Conservation (phyloP, 1,140 invertebrate genomes). For the Drosophila repletoides region DNA sequence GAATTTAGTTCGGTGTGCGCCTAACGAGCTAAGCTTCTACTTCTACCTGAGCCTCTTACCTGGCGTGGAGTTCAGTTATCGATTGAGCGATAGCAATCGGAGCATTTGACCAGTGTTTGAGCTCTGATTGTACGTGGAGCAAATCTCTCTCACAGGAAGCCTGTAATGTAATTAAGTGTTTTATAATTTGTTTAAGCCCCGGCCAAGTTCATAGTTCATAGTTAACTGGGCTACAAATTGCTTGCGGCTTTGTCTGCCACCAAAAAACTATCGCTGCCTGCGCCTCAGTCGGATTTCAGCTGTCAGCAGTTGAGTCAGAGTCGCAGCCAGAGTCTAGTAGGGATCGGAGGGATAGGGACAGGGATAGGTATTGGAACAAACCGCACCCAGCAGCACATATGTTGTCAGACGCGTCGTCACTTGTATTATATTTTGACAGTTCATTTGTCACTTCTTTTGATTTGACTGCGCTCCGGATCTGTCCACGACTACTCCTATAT, state of each 20-base stretch:
- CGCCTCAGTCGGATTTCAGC: conserved; percentile 63
- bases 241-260: conserved; percentile 22
- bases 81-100: conserved; percentile 63
- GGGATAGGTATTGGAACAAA: conserved; percentile 15
- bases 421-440: conserved; percentile 75
- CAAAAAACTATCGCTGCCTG: conserved; percentile 51
- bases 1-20: conserved; percentile 44
- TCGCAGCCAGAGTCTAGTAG: conserved; percentile 13
- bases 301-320: conserved; percentile 54
- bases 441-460: conserved; percentile 73
- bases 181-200: conserved; percentile 25
- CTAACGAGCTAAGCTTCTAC: conserved; percentile 51
- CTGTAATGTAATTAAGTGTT: conserved; percentile 43
- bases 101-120: conserved; percentile 7
- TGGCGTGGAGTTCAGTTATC: conserved; percentile 45
- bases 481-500: background rate
- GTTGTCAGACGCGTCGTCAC: conserved; percentile 49
- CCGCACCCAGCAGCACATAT: conserved; percentile 26
- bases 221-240: conserved; percentile 31
- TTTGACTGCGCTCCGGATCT: conserved; percentile 48
- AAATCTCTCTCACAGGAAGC: conserved; percentile 24
- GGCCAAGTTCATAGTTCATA: conserved; percentile 25
- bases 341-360: background rate
- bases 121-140: background rate
- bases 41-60: conserved; percentile 29